A percentile compares a stretch with the other conserved stretches of the same genome.
Evolutionary conservation across 2,113 vertebrate genomes (phyloP).

Genomic region (Python bivittatus): DNA sequence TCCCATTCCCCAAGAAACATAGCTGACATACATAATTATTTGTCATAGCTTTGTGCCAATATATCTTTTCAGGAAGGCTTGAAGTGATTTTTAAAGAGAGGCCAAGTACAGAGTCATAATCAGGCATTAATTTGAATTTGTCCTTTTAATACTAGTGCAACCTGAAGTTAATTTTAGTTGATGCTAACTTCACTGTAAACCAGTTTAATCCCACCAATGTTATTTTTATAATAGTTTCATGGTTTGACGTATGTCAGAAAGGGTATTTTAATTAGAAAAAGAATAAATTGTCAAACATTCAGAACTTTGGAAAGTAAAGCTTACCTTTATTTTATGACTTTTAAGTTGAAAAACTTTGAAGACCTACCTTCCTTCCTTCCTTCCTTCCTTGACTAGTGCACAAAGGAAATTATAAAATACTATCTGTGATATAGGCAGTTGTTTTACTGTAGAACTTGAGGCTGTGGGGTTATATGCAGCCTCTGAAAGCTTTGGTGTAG

Average conservation of each 20-base stretch:
- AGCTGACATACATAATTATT: slow-evolving; percentile 70
- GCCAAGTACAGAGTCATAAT: slow-evolving; percentile 56
- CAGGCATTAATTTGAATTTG: slow-evolving; percentile 56
- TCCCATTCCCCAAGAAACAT: slow-evolving; percentile 20
- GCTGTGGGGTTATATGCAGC: neutral
- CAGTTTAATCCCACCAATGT: slow-evolving; percentile 46
- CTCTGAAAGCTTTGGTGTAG: neutral
- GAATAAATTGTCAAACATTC: slow-evolving; percentile 61
- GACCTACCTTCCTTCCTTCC: slow-evolving; percentile 28
- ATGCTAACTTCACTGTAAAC: slow-evolving; percentile 42
- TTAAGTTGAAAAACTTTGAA: slow-evolving; percentile 68
- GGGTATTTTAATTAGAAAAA: slow-evolving; percentile 62
- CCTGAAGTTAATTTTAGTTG: slow-evolving; percentile 62
- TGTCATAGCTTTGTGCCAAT: slow-evolving; percentile 72
- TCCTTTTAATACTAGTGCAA: slow-evolving; percentile 55
- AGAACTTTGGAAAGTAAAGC: slow-evolving; percentile 65
- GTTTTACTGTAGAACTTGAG: neutral
- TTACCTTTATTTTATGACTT: slow-evolving; percentile 66
- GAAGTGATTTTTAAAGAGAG: slow-evolving; percentile 71
- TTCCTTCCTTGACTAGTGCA: slow-evolving; percentile 42
- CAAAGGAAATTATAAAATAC: slow-evolving; percentile 28
- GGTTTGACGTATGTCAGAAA: slow-evolving; percentile 66
- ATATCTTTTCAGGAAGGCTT: slow-evolving; percentile 73
- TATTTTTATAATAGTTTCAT: slow-evolving; percentile 72
- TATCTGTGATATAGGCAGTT: neutral